Evolutionary conservation across 2,113 vertebrate species (phyloP).

Genomic region (Esox niger): DNA sequence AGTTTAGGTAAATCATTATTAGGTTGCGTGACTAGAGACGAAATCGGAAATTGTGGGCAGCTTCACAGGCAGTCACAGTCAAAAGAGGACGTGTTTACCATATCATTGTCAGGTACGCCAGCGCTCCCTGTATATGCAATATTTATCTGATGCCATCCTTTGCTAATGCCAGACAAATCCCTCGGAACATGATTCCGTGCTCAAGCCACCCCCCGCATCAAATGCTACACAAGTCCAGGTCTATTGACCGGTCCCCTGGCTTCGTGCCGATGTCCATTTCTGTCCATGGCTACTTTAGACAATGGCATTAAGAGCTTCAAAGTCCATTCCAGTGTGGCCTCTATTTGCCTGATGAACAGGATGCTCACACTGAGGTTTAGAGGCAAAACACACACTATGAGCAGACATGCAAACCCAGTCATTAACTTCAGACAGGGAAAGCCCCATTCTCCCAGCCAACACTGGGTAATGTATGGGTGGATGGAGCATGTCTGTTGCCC

Average conservation of each 20-base stretch:
- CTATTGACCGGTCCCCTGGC: neutral
- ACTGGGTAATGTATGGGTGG: conserved; percentile 5
- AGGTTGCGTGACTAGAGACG: conserved; percentile 28
- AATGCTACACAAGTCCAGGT: neutral
- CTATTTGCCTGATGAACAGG: conserved; percentile 61
- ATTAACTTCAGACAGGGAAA: conserved; percentile 57
- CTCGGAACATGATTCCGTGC: neutral
- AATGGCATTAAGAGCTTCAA: conserved; percentile 34
- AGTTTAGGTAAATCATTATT: neutral
- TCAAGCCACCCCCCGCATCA: neutral
- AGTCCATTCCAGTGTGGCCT: conserved; percentile 46
- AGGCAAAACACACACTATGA: conserved; percentile 61
- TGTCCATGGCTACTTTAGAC: conserved; percentile 3
- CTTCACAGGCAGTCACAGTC: conserved; percentile 27
- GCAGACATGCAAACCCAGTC: conserved; percentile 49
- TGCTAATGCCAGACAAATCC: neutral
- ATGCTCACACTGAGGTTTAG: conserved; percentile 66
- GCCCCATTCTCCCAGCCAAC: conserved; percentile 21
- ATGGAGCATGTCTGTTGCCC: conserved; percentile 17
- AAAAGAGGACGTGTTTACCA: conserved; percentile 31
- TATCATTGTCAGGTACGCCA: conserved; percentile 32
- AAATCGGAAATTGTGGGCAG: conserved; percentile 38
- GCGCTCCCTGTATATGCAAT: conserved; percentile 22
- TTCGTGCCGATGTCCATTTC: neutral
- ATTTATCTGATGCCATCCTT: conserved; percentile 22